Conservation (phyloP, 1,140 invertebrate species). For the Coenobita brevimanus region DNA sequence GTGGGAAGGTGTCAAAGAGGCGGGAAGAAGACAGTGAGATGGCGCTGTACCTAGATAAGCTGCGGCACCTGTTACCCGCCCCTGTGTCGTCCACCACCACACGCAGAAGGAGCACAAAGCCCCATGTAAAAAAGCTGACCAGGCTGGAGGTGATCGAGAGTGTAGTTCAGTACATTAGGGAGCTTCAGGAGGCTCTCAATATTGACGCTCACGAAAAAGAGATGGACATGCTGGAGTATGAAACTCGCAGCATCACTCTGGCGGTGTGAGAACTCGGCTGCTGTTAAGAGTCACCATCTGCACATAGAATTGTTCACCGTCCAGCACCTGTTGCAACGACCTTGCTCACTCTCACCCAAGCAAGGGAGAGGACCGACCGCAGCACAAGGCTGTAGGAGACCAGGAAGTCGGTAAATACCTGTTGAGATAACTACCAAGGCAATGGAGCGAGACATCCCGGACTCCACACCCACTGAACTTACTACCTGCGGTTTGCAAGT, state of each 20-base stretch:
- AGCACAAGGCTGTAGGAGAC: constrained; percentile 15
- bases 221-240: constrained; percentile 58
- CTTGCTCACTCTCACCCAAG: constrained; percentile 26
- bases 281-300: constrained; percentile 39
- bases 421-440: constrained; percentile 10
- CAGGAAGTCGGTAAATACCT: constrained; percentile 28
- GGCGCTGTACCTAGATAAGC: constrained; percentile 54
- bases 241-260: constrained; percentile 56
- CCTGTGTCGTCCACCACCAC: background rate
- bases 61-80: constrained; percentile 53
- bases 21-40: constrained; percentile 52
- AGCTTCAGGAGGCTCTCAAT: constrained; percentile 50
- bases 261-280: constrained; percentile 37
- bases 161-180: constrained; percentile 58
- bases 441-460: constrained; percentile 20
- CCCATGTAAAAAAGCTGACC: constrained; percentile 46
- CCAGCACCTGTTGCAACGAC: constrained; percentile 47
- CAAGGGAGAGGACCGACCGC: background rate
- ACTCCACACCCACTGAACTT: too few relatives aligned
- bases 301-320: constrained; percentile 24
- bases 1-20: constrained; percentile 56
- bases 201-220: constrained; percentile 54
- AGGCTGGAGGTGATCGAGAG: constrained; percentile 53
- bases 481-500: too few relatives aligned
- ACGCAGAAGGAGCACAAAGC: constrained; percentile 10